These are phyloP conservation scores for Chouioia cunea DNA, from an alignment of 2,888 invertebrate genomes.

Conservation along the genomic window DNA sequence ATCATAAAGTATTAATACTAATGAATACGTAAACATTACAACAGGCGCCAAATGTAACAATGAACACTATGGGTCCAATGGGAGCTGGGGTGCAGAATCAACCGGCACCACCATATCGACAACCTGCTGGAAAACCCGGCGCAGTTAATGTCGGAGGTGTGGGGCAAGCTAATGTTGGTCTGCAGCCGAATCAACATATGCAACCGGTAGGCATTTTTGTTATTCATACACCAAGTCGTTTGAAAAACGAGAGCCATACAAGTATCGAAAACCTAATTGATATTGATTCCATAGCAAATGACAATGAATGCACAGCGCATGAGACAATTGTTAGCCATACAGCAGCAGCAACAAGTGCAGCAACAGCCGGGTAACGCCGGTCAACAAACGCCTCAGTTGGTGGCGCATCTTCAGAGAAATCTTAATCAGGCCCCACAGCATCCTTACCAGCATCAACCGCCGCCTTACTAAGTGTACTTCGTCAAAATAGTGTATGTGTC, in stretches of 20 bases:
- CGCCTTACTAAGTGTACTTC: slow-evolving; percentile 69
- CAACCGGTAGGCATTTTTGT: slow-evolving; percentile 69
- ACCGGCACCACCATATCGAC: slow-evolving; percentile 84
- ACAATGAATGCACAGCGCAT: slow-evolving; percentile 73
- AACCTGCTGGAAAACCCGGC: slow-evolving; percentile 69
- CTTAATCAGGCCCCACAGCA: slow-evolving; percentile 70
- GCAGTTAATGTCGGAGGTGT: slow-evolving; percentile 63
- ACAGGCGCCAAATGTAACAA: slow-evolving; percentile 86
- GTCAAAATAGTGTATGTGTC: slow-evolving; percentile 36
- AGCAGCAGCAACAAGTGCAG: slow-evolving; percentile 70
- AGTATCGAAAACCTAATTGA: neutral
- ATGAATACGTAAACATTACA: slow-evolving; percentile 6
- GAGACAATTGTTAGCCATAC: slow-evolving; percentile 77
- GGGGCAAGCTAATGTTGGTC: slow-evolving; percentile 61
- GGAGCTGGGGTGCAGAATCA: slow-evolving; percentile 71
- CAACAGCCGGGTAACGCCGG: slow-evolving; percentile 62
- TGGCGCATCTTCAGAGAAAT: slow-evolving; percentile 77
- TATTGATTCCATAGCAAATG: slow-evolving; percentile 53
- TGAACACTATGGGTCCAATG: slow-evolving; percentile 80
- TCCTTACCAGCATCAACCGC: slow-evolving; percentile 73
- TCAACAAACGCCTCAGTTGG: slow-evolving; percentile 73
- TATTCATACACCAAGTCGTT: neutral
- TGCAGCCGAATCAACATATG: slow-evolving; percentile 75
- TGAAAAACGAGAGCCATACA: no score
- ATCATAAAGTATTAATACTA: neutral